Evolutionary conservation across 1,140 invertebrate genomes (phyloP).

Genomic region (Calephelis nemesis): DNA sequence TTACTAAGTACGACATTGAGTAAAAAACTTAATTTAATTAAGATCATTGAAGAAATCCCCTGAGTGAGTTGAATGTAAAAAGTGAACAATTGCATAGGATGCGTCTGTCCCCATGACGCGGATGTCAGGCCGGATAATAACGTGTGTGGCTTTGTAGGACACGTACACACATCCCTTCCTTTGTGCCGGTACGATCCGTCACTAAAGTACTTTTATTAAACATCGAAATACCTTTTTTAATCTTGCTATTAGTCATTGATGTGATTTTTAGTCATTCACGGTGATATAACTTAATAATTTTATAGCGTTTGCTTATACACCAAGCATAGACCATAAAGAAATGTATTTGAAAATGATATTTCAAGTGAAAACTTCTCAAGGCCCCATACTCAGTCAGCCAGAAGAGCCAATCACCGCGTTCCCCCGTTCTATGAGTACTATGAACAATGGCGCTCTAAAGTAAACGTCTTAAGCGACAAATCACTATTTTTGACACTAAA

Average conservation of each 20-base stretch:
- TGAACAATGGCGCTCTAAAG: too few species aligned
- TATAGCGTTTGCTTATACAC: too few species aligned
- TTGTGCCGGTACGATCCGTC: conserved; percentile 35
- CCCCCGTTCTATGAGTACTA: too few species aligned
- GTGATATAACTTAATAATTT: not conserved
- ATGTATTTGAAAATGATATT: too few species aligned
- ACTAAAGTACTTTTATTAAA: not conserved
- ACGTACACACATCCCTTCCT: conserved; percentile 60
- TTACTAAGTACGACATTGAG: not conserved
- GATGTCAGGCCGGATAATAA: conserved; percentile 46
- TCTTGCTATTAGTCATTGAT: not conserved
- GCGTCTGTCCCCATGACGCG: conserved; percentile 23
- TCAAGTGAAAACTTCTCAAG: too few species aligned
- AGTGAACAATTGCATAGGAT: conserved; percentile 28
- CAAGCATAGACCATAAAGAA: too few species aligned
- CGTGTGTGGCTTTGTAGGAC: conserved; percentile 51
- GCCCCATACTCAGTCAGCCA: too few species aligned
- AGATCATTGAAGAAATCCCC: not conserved
- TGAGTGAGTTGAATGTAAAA: conserved; percentile 20
- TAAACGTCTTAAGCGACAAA: too few species aligned
- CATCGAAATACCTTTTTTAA: not conserved
- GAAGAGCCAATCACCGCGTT: too few species aligned
- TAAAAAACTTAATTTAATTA: not conserved
- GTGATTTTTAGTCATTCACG: conserved; percentile 1
- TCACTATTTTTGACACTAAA: too few species aligned